These are phyloP conservation scores for Amphiduros pacificus DNA, from an alignment of 2,888 invertebrate genomes.

Conservation along the genomic window DNA sequence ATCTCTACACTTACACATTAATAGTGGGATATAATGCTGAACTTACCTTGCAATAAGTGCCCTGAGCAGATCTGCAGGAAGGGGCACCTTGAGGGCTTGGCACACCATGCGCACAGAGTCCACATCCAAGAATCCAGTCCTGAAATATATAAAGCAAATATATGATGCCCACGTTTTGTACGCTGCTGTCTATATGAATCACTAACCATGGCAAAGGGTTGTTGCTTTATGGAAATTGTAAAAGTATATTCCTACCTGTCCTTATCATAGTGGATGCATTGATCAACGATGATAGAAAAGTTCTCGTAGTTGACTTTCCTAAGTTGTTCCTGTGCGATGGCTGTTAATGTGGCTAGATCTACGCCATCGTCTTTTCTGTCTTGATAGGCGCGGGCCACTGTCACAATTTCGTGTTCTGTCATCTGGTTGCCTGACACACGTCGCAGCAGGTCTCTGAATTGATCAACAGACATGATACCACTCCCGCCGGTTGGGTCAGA, in stretches of 20 bases:
- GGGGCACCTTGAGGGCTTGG: constrained; percentile 49
- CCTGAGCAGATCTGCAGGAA: constrained; percentile 52
- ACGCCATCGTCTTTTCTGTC: constrained; percentile 36
- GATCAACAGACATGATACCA: constrained; percentile 32
- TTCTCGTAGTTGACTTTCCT: constrained; percentile 55
- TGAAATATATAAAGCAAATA: constrained; percentile 24
- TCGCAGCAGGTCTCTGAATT: constrained; percentile 40
- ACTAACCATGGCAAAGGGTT: background rate
- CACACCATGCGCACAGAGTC: constrained; percentile 46
- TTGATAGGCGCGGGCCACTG: constrained; percentile 39
- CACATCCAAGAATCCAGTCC: constrained; percentile 41
- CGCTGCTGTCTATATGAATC: background rate
- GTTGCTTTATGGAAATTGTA: background rate
- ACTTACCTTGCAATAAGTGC: constrained; percentile 50
- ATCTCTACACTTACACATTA: background rate
- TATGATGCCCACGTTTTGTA: background rate
- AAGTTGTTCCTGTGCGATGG: constrained; percentile 53
- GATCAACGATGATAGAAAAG: constrained; percentile 46
- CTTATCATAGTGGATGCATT: constrained; percentile 46
- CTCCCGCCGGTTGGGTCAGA: background rate
- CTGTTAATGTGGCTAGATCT: constrained; percentile 41
- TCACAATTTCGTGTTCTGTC: constrained; percentile 52
- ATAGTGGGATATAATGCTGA: background rate
- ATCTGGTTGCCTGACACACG: constrained; percentile 35
- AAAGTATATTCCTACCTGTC: constrained; percentile 39